A percentile compares a stretch with the other conserved stretches of the same genome.
Conservation (phyloP, 1,140 invertebrate species). For the Anoplolepis gracilipes region DNA sequence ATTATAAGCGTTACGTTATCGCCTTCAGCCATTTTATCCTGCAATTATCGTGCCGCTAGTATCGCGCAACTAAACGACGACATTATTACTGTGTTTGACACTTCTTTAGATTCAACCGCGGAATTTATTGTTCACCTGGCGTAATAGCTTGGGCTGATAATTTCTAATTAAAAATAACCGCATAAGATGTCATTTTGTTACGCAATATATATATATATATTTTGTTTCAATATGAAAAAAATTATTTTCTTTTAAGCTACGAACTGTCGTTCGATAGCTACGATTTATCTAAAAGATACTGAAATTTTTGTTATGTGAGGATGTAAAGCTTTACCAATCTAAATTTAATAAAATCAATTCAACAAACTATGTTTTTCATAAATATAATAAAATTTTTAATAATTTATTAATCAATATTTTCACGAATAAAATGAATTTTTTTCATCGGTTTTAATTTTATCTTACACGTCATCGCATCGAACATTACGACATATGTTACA, state of each 20-base stretch:
- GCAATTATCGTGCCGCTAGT: conserved; percentile 13
- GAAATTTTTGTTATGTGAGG: neutral
- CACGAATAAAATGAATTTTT: neutral
- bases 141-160: conserved; percentile 15
- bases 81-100: conserved; percentile 3
- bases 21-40: conserved; percentile 2
- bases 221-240: neutral
- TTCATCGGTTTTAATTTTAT: neutral
- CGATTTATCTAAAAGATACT: neutral
- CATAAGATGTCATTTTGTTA: neutral
- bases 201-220: neutral
- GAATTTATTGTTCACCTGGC: conserved; percentile 30
- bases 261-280: too few relatives aligned
- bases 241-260: neutral
- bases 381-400: neutral
- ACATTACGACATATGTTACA: too few relatives aligned
- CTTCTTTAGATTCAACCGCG: conserved; percentile 1
- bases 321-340: neutral
- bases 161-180: conserved; percentile 21
- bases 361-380: neutral
- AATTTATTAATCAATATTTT: neutral
- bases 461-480: too few relatives aligned
- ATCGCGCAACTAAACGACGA: conserved; percentile 28
- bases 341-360: neutral
- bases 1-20: conserved; percentile 31